Evolutionary conservation across 2,113 vertebrate genomes (phyloP).

Genomic region (Eira barbara): DNA sequence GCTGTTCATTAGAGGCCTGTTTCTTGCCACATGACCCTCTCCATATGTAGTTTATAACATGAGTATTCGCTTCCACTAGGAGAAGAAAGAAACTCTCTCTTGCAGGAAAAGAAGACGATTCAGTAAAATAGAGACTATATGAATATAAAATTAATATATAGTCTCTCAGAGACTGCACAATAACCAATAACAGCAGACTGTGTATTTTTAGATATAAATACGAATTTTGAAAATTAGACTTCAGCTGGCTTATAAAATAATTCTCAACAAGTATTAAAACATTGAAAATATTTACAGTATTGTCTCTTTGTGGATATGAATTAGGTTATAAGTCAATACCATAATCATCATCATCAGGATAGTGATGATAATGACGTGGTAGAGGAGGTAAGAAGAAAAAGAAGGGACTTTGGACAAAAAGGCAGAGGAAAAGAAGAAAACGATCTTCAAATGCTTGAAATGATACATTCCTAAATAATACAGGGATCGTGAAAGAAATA

Average conservation of each 20-base stretch:
- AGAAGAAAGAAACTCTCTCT: neutral
- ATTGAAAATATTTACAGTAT: neutral
- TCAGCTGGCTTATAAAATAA: neutral
- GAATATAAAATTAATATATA: neutral
- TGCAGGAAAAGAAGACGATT: neutral
- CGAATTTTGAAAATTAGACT: neutral
- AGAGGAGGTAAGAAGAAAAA: neutral
- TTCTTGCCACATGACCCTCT: rapidly evolving
- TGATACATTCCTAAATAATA: neutral
- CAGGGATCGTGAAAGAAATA: neutral
- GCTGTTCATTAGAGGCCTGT: neutral
- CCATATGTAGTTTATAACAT: neutral
- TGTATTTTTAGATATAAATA: neutral
- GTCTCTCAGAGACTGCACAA: neutral
- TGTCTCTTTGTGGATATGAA: neutral
- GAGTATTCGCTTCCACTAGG: neutral
- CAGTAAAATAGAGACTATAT: neutral
- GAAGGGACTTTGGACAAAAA: neutral
- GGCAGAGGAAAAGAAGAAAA: neutral
- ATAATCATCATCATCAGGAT: neutral
- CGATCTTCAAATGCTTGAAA: neutral
- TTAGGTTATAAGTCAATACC: neutral
- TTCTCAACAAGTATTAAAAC: neutral
- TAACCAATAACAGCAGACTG: neutral
- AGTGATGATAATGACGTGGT: neutral